Base-by-base conservation (phyloP, 2,888 invertebrate genomes). In the Dasypogon diadema region DNA sequence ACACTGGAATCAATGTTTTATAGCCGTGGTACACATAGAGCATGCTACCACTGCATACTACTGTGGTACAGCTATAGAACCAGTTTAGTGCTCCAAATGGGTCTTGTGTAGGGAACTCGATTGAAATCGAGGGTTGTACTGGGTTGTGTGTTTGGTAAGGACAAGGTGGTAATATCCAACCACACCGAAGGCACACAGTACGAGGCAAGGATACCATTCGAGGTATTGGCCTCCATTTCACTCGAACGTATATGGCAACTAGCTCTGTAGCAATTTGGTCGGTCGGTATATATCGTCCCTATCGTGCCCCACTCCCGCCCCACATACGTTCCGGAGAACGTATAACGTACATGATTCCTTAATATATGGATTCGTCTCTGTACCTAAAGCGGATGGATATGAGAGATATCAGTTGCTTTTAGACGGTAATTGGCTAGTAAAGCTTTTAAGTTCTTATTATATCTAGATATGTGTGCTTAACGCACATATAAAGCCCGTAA, bases 381-480 rank as follows among this genome's bases (percentile, higher is more conserved):
- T 56, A 70, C 54, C 46, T 73, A 74, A 75, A 77, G 72, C 75
- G 77, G 76, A 75, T 75, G 76, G 74, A 77, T 77, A 63, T 73
- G 72, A 73, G 60, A 78, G 77, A 77, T 77, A 77, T 78, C 76
- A 79, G 75, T 79, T 80, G 79, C 79, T 80, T 79, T 79, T 78
- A 79, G 79, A 77, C 79, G 76, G 77, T 80, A 80, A 80, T 80
- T 80, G 80, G 80, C 78, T 79, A 79, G 79, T 77, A 79, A 79
- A 78, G 79, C 80, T 80, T 79, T 80, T 76, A 78, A 77, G 75
- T 78, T 77, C 68, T 73, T 77, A 75, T 79, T 77, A 77, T 75
- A 73, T 54, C 72, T 75, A 79, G 51, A 76, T 72, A 70, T 75
- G 70, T 75, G 58, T 70, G 24, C 22, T 58, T 51, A 70, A 75